phyloP scores from a whole-genome alignment of 2,797 vertebrate species.

The Enteromius unitaeniatus region DNA sequence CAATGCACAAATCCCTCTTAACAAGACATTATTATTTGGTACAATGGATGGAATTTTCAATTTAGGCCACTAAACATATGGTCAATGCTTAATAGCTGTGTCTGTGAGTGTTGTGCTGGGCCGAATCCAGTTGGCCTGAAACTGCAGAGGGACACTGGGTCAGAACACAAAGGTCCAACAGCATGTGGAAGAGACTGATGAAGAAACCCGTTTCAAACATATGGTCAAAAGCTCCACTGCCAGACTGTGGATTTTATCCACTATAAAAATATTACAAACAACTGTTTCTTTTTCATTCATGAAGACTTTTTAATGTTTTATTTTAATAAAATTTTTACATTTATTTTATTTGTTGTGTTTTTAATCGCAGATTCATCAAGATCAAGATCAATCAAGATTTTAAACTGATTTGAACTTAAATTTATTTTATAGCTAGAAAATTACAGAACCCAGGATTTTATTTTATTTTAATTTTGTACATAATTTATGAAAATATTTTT shows the following conservation, averaged over 20 bases:
- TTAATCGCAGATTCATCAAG: background rate
- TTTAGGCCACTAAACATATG: conserved; percentile 49
- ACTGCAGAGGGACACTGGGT: conserved; percentile 35
- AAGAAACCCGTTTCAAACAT: conserved; percentile 46
- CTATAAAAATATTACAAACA: background rate
- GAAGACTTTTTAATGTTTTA: too few species aligned
- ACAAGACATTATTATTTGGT: conserved; percentile 35
- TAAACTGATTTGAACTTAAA: background rate
- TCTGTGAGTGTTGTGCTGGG: conserved; percentile 45
- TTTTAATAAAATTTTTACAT: background rate
- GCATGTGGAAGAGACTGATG: conserved; percentile 42
- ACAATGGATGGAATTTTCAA: conserved; percentile 35
- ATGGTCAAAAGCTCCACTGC: conserved; percentile 46
- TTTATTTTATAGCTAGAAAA: background rate
- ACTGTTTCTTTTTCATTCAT: background rate
- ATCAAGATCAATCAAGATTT: background rate
- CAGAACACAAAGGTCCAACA: conserved; percentile 30
- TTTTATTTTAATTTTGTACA: background rate
- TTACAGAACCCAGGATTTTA: background rate
- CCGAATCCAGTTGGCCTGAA: conserved; percentile 43
- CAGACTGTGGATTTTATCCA: conserved; percentile 14
- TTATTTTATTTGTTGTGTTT: background rate
- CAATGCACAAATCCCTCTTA: conserved; percentile 14
- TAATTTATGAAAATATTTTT: background rate
- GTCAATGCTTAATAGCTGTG: conserved; percentile 39